These are phyloP conservation scores for Ptyas mucosa DNA, from an alignment of 2,113 vertebrate species.

Conservation along the genomic window DNA sequence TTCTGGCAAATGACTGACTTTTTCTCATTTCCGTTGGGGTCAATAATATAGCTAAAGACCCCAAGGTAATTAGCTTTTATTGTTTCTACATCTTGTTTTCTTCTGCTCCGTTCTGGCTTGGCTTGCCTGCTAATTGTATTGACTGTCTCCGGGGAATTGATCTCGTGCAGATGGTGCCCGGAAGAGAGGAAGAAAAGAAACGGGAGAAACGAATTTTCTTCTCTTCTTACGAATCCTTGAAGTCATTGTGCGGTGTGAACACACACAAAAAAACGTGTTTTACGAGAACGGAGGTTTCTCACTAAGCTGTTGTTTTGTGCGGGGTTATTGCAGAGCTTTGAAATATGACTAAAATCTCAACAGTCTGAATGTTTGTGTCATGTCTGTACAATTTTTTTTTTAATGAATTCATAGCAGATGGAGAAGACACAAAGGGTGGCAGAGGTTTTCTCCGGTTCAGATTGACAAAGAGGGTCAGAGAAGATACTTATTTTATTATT, in stretches of 20 bases:
- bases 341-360: background rate
- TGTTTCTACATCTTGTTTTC: background rate
- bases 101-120: background rate
- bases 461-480: background rate
- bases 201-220: background rate
- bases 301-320: background rate
- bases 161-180: background rate
- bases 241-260: background rate
- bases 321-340: background rate
- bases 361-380: background rate
- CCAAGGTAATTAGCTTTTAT: background rate
- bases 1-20: background rate
- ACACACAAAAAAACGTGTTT: background rate
- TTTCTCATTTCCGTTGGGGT: background rate
- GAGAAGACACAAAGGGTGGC: background rate
- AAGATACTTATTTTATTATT: background rate
- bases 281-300: background rate
- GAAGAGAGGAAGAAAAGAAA: background rate
- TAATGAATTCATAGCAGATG: background rate
- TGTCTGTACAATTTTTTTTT: background rate
- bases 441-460: background rate
- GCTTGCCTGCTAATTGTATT: background rate
- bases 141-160: background rate
- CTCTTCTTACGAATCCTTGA: background rate
- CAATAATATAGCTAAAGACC: background rate